A percentile compares a stretch with the other conserved stretches of the same genome.
Conservation (phyloP, 1,140 invertebrate genomes). For the Drosophila repleta region DNA sequence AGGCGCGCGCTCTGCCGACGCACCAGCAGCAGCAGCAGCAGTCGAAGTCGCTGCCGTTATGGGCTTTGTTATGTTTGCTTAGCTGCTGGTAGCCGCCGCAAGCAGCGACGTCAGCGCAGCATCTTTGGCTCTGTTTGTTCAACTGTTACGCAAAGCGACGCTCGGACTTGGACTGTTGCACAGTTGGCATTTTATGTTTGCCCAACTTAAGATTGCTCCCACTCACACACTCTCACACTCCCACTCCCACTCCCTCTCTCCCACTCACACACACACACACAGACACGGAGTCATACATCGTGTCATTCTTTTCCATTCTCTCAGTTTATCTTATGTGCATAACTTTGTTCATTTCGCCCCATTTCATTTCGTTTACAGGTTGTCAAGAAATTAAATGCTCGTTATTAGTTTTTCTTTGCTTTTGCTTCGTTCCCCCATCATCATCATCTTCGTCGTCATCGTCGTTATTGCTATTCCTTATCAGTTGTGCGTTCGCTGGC, state of each 20-base stretch:
- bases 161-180: constrained; percentile 48
- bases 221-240: neutral
- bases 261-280: neutral
- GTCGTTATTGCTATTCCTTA: constrained; percentile 56
- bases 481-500: constrained; percentile 41
- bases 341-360: constrained; percentile 41
- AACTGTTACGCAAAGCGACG: constrained; percentile 52
- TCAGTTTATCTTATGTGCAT: constrained; percentile 32
- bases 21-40: constrained; percentile 20
- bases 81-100: constrained; percentile 14
- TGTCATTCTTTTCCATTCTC: constrained; percentile 5
- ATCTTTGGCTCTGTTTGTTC: constrained; percentile 48
- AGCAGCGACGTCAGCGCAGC: constrained; percentile 4
- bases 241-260: neutral
- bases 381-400: constrained; percentile 65
- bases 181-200: constrained; percentile 14
- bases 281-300: neutral
- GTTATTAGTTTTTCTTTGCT: constrained; percentile 47
- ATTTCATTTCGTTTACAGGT: constrained; percentile 58
- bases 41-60: neutral
- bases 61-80: constrained; percentile 11
- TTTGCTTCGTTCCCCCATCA: neutral
- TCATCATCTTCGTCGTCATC: constrained; percentile 3
- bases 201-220: constrained; percentile 24
- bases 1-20: constrained; percentile 15